These are phyloP conservation scores for Drosophila paulistorum DNA, from an alignment of 1,140 invertebrate genomes.

Conservation along the genomic window DNA sequence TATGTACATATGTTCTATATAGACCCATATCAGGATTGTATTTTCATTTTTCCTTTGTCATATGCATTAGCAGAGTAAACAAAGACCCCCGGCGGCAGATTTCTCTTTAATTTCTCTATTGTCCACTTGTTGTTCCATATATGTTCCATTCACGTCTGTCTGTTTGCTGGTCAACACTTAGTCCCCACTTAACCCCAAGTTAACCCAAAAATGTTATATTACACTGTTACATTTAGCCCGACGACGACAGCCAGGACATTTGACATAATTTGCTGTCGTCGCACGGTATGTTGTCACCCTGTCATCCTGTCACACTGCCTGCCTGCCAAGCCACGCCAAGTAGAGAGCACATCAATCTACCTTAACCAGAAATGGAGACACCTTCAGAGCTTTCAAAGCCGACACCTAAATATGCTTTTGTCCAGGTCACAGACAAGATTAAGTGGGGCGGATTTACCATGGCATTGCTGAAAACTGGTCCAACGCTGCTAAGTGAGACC, in stretches of 20 bases:
- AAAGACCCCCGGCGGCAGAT: conserved; percentile 5
- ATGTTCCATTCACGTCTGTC: neutral
- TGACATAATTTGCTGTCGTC: conserved; percentile 43
- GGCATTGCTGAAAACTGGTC: neutral
- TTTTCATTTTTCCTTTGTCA: neutral
- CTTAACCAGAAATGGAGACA: conserved; percentile 28
- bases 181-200: conserved; percentile 40
- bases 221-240: neutral
- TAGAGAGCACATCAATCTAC: conserved; percentile 47
- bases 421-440: conserved; percentile 34
- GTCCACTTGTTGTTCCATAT: conserved; percentile 30
- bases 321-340: neutral
- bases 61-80: conserved; percentile 22
- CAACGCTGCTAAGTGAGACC: neutral
- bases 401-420: conserved; percentile 48
- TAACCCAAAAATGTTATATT: conserved; percentile 37
- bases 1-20: neutral
- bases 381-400: conserved; percentile 22
- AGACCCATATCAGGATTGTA: neutral
- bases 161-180: conserved; percentile 41
- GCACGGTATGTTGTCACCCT: conserved; percentile 36
- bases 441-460: conserved; percentile 44
- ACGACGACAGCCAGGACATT: conserved; percentile 7
- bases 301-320: conserved; percentile 18
- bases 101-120: conserved; percentile 38